These are phyloP conservation scores for Melieria picta DNA, from an alignment of 2,888 invertebrate species.

Conservation along the genomic window DNA sequence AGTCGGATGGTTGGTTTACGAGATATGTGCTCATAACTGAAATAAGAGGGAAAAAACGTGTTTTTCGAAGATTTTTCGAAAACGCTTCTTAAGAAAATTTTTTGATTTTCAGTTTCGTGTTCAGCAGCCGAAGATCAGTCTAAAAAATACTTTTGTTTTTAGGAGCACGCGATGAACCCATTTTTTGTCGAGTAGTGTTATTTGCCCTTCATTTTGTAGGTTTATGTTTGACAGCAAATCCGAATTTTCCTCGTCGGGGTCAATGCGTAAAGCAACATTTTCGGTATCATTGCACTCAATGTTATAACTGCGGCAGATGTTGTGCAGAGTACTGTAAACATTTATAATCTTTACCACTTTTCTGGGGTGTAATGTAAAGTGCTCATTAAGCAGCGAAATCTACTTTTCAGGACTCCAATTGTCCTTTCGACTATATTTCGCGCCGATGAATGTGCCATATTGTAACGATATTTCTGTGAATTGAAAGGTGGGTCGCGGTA, in stretches of 20 bases:
- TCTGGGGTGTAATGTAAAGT: constrained; percentile 6
- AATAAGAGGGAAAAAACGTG: no score
- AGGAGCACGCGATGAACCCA: no score
- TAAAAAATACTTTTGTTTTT: no score
- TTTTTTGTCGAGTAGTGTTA: no score
- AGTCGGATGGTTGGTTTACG: no score
- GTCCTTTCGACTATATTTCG: constrained; percentile 26
- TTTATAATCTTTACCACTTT: constrained; percentile 21
- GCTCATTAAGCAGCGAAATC: constrained; percentile 20
- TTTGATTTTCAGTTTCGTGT: no score
- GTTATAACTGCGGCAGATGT: neutral
- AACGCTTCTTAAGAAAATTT: no score
- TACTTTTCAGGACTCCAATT: constrained; percentile 28
- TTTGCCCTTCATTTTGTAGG: neutral
- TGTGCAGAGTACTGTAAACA: constrained; percentile 12
- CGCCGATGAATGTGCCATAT: constrained; percentile 5
- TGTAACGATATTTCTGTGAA: constrained; percentile 5
- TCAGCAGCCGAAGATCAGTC: no score
- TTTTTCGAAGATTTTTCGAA: no score
- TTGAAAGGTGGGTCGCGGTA: neutral
- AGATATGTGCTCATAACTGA: no score
- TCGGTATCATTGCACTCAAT: neutral
- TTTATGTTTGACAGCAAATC: neutral
- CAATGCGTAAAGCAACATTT: neutral
- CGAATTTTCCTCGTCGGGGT: neutral